These are phyloP conservation scores for Dasypolia templi DNA, from an alignment of 2,888 invertebrate species.

Conservation along the genomic window DNA sequence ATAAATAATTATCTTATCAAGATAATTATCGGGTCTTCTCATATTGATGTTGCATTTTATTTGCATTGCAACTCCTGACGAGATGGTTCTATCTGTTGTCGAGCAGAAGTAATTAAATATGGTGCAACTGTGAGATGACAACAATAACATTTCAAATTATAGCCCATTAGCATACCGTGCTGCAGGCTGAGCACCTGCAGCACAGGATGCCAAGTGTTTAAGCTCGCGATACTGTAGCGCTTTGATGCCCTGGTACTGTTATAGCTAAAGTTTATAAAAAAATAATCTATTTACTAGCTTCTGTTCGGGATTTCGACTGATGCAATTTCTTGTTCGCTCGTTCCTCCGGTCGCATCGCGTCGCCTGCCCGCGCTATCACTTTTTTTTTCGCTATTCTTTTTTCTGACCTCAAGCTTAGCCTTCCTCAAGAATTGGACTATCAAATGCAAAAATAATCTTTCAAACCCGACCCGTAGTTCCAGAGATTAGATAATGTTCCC, in stretches of 20 bases:
- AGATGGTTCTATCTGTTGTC: neutral
- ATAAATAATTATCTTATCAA: neutral
- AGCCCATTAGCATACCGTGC: too few relatives aligned
- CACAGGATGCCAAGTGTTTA: too few relatives aligned
- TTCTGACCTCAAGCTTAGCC: neutral
- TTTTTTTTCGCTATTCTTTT: neutral
- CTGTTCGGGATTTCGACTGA: neutral
- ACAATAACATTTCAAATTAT: neutral
- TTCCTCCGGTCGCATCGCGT: neutral
- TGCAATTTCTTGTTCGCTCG: neutral
- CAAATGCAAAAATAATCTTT: too few relatives aligned
- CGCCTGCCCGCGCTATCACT: neutral
- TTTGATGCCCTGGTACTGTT: neutral
- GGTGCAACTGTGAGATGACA: neutral
- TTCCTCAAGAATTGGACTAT: too few relatives aligned
- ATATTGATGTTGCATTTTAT: neutral
- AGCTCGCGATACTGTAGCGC: neutral
- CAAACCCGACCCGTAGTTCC: too few relatives aligned
- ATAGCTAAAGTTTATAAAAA: neutral
- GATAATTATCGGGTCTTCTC: neutral
- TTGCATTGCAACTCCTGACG: conserved; percentile 1
- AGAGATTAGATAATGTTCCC: too few relatives aligned
- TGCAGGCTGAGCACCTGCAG: neutral
- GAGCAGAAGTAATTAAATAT: neutral
- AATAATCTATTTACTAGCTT: neutral